These are phyloP conservation scores for Cryptosula pallasiana DNA, from an alignment of 2,888 invertebrate species.

Conservation along the genomic window DNA sequence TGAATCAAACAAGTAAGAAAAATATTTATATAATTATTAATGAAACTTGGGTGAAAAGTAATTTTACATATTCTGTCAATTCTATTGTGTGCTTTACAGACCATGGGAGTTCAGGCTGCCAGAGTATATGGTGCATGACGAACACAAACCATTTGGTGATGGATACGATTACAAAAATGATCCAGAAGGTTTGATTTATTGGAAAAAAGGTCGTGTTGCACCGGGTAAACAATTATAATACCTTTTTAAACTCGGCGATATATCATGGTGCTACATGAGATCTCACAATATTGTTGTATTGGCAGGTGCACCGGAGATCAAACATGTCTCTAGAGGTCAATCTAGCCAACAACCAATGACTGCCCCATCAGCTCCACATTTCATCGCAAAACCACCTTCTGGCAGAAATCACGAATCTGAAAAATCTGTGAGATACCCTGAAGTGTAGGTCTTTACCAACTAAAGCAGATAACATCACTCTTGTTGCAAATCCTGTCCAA, in stretches of 20 bases:
- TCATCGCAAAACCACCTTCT: neutral
- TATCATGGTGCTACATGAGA: too few relatives aligned
- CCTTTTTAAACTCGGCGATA: too few relatives aligned
- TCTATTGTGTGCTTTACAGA: constrained; percentile 29
- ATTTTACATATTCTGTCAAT: neutral
- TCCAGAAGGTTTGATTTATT: constrained; percentile 28
- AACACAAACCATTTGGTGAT: constrained; percentile 59
- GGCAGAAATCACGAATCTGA: constrained; percentile 4
- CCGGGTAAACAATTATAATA: constrained; percentile 8
- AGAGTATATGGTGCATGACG: constrained; percentile 47
- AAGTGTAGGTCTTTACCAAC: constrained; percentile 21
- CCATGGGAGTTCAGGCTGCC: constrained; percentile 41
- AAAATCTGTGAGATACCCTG: neutral
- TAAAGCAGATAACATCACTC: too few relatives aligned
- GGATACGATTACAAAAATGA: neutral
- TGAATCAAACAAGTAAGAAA: neutral
- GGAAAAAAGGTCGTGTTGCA: constrained; percentile 18
- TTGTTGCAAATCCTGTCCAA: too few relatives aligned
- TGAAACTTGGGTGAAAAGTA: neutral
- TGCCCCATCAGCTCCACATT: neutral
- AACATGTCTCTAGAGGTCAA: constrained; percentile 9
- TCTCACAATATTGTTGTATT: neutral
- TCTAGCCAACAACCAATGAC: constrained; percentile 4
- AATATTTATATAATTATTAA: too few relatives aligned
- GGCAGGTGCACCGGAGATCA: constrained; percentile 16